Percentiles rank a stretch among this genome's conserved stretches.
Conservation (phyloP, 1,140 invertebrate genomes). For the Sycobia sp. region DNA sequence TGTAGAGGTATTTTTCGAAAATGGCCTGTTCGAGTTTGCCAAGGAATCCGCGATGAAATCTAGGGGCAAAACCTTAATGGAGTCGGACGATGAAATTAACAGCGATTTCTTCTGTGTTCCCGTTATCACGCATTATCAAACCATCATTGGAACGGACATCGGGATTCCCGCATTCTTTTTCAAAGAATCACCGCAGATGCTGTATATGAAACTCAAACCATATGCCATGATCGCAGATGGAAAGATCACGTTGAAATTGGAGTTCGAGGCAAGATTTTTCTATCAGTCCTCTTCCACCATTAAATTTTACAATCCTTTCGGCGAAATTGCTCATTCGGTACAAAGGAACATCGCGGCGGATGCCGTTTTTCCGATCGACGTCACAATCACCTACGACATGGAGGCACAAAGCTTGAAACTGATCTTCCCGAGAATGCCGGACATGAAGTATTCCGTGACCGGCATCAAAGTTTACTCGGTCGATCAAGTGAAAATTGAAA, state of each 20-base stretch:
- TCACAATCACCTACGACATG: constrained; percentile 43
- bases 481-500: constrained; percentile 45
- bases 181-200: constrained; percentile 46
- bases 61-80: too few species aligned
- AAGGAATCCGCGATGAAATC: too few species aligned
- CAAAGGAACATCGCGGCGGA: constrained; percentile 44
- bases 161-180: constrained; percentile 52
- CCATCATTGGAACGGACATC: constrained; percentile 50
- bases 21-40: constrained; percentile 30
- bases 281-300: constrained; percentile 48
- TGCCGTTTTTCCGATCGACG: constrained; percentile 41
- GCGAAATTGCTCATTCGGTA: constrained; percentile 52
- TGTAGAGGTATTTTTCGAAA: constrained; percentile 13
- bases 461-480: constrained; percentile 44
- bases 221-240: constrained; percentile 38
- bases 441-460: constrained; percentile 38
- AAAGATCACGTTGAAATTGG: constrained; percentile 16
- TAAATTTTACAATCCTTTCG: constrained; percentile 53
- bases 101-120: too few species aligned
- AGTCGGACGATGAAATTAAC: too few species aligned
- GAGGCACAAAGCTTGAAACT: constrained; percentile 45
- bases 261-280: constrained; percentile 40
- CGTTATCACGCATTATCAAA: too few species aligned
- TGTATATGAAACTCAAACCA: constrained; percentile 15
- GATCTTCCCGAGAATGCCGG: constrained; percentile 42